Conservation (phyloP, 2,888 invertebrate species). For the Agrilus cyanescens region DNA sequence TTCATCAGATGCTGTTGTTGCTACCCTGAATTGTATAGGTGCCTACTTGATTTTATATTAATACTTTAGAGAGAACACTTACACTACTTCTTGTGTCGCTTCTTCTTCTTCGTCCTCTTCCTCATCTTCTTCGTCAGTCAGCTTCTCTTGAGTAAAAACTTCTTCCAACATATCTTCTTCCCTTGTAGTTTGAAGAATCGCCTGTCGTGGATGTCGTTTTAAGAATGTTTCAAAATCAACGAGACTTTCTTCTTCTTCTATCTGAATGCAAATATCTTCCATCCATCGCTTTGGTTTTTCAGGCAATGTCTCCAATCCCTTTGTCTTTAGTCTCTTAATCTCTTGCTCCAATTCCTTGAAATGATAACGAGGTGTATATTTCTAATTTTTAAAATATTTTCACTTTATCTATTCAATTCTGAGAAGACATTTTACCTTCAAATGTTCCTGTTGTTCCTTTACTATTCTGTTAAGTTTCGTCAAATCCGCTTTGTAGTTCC, state of each 20-base stretch:
- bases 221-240: conserved; percentile 11
- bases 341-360: conserved; percentile 19
- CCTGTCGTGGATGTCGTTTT: conserved; percentile 11
- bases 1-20: conserved; percentile 19
- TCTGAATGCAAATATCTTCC: conserved; percentile 5
- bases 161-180: too few species aligned
- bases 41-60: too few species aligned
- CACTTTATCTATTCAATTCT: neutral
- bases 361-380: conserved; percentile 2
- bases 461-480: conserved; percentile 31
- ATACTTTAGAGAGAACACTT: neutral
- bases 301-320: conserved; percentile 23
- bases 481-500: conserved; percentile 31
- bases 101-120: conserved; percentile 12
- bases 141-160: neutral
- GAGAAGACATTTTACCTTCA: conserved; percentile 20
- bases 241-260: conserved; percentile 13
- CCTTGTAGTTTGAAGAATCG: conserved; percentile 1
- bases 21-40: too few species aligned
- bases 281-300: conserved; percentile 7
- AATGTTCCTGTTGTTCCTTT: conserved; percentile 31
- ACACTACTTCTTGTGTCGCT: conserved; percentile 8
- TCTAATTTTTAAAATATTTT: conserved; percentile 8
- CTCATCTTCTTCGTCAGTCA: conserved; percentile 13
- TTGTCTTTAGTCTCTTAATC: conserved; percentile 5